Base-by-base conservation (phyloP, 2,113 vertebrate genomes). In the Sitta europaea region DNA sequence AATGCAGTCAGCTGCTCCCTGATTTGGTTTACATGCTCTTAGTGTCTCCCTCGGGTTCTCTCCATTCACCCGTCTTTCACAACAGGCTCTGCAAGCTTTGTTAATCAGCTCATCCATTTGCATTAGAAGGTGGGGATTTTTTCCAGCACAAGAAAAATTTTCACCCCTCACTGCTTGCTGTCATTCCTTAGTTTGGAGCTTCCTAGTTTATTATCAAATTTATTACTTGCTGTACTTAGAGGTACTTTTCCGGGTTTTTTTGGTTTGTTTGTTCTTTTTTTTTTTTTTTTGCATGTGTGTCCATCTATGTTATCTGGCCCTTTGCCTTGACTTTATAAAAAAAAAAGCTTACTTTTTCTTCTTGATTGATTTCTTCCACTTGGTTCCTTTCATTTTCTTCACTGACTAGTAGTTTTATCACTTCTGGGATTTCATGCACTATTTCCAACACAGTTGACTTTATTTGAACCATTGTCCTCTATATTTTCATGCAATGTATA, bases 291-390 rank as follows among this genome's bases (percentile, higher is more conserved):
- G 33, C 72, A 31, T 92, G 38, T 33, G 12, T 95, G 95, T 71
- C 78, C 47, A 23, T 86, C 72, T 92, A 88, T 86, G 85, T 92
- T 72, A 61, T 85, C 77, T 95, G 78, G 94, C 95, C 92, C 59
- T 33, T 96, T 96, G 88, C 88, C 92, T 90, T 90, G 94, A 72
- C 75, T 92, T 76, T 70, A n/a, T 45, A 18, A 40, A 79, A 67
- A 80, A 86, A 92, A 92, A 92, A 68, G 28, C 81, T 74, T 94
- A 53, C 54, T 91, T 92, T 96, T 97, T 97, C 94, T 95, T 95
- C 96, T 88, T 96, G 96, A 94, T 96, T 96, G 95, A 95, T 94
- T 97, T 95, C 91, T 97, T 97, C 96, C 96, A 97, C 96, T 97
- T 95, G 92, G 88, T 72, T 97, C 96, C 96, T 95, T 92, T 96